Evolutionary conservation across 2,797 vertebrate genomes (phyloP).

Genomic region (Chiloscyllium punctatum): DNA sequence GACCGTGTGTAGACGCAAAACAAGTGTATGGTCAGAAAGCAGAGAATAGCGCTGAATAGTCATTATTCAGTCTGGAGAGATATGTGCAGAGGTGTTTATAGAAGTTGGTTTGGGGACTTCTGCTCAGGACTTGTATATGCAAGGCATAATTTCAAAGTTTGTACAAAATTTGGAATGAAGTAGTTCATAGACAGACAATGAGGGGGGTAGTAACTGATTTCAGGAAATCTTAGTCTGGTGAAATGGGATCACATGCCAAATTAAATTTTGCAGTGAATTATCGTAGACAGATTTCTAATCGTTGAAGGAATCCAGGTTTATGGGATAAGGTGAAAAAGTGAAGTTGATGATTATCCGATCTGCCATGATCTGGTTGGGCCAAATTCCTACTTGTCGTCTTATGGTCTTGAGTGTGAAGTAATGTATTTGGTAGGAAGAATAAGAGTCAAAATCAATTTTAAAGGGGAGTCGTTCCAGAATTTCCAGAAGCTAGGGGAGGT

Average conservation of each 20-base stretch:
- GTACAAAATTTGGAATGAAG: background rate
- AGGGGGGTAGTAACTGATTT: background rate
- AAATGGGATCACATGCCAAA: background rate
- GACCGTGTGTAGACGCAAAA: background rate
- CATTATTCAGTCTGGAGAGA: background rate
- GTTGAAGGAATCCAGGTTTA: no score
- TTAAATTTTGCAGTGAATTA: background rate
- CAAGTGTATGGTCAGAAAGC: background rate
- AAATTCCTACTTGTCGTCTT: no score
- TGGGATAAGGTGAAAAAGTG: no score
- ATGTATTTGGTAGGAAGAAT: background rate
- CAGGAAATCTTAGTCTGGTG: background rate
- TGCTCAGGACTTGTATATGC: background rate
- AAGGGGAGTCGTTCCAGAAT: background rate
- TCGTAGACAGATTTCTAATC: no score
- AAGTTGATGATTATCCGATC: no score
- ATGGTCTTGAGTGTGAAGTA: background rate
- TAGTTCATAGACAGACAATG: background rate
- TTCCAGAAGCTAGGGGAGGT: no score
- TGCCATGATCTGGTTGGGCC: no score
- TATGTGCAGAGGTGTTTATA: background rate
- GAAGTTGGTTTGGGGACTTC: background rate
- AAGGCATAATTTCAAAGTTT: background rate
- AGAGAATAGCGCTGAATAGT: background rate
- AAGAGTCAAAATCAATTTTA: background rate